Conservation (phyloP, 2,797 vertebrate species). For the Cetoscarus ocellatus region DNA sequence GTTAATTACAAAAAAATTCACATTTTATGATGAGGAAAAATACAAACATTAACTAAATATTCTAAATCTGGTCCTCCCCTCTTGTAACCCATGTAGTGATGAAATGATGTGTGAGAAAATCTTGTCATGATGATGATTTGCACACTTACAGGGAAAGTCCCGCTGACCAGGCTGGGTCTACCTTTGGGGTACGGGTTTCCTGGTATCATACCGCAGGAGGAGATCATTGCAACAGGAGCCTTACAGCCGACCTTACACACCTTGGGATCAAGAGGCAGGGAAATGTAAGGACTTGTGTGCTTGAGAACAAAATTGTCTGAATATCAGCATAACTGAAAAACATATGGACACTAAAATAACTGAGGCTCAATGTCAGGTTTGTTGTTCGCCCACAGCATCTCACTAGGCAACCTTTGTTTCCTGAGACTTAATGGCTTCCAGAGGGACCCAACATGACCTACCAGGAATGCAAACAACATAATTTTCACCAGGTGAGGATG, state of each 20-base stretch:
- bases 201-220: slow-evolving; percentile 97
- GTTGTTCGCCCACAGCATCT: neutral
- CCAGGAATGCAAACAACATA: neutral
- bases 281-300: slow-evolving; percentile 4
- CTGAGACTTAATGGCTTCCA: neutral
- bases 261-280: slow-evolving; percentile 70
- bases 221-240: slow-evolving; percentile 98
- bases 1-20: no score
- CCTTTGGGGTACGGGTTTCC: slow-evolving; percentile 99
- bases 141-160: slow-evolving; percentile 94
- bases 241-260: slow-evolving; percentile 97
- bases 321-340: no score
- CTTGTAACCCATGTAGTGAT: no score
- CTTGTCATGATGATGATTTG: neutral
- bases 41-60: no score
- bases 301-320: no score
- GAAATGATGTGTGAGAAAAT: neutral
- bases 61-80: no score
- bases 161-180: slow-evolving; percentile 94
- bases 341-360: neutral
- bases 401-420: neutral
- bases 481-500: neutral
- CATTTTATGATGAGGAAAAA: no score
- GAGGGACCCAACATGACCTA: neutral
- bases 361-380: no score